Base-by-base conservation (phyloP, 2,113 vertebrate species). In the Capra hircus region DNA sequence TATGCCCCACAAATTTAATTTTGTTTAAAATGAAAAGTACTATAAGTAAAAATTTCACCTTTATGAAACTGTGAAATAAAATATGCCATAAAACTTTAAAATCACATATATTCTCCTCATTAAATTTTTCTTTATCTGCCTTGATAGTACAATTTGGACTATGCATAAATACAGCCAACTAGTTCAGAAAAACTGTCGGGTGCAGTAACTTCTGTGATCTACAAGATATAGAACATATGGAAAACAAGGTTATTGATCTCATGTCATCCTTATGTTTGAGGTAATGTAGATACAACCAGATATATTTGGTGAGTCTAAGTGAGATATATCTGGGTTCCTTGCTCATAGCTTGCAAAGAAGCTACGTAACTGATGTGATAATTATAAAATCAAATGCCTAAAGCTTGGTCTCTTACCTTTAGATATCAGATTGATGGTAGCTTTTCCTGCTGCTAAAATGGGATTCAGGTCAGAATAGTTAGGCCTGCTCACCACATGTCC, bases 391-490 rank as follows among this genome's bases (percentile, higher is more conserved):
- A 27, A 40, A 10, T 50, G 25, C 60, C 7, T 50, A 84, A 71
- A 91, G 8, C 28, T 45, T 36, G 7, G 27, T 40, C 60, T 96
- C 92, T 98, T 95, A 99, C 99, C 99, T 96, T 97, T 97, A 88
- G 99, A 99, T 88, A 98, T 80, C 59, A 99, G 93, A 50, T 97
- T 98, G 80, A 99, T 98, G 92, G 91, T 97, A 95, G 99, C 98
- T 40, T 98, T 99, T 59, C 99, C 99, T 21, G 98, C 99, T 67
- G 99, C 98, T 81, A 99, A 98, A 64, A 99, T 82, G 15, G 99
- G 99, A 97, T 99, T 99, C 88, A 99, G 98, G 96, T 99, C 99
- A 17, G 99, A 99, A 95, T 98, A 99, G 8, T 99, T 98, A 96
- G 97, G 98, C 7, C 99, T 99, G 60, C 99, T 99, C 52, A 98